Base-by-base conservation (phyloP, 2,888 invertebrate species). In the Rugalucina vietnamica region DNA sequence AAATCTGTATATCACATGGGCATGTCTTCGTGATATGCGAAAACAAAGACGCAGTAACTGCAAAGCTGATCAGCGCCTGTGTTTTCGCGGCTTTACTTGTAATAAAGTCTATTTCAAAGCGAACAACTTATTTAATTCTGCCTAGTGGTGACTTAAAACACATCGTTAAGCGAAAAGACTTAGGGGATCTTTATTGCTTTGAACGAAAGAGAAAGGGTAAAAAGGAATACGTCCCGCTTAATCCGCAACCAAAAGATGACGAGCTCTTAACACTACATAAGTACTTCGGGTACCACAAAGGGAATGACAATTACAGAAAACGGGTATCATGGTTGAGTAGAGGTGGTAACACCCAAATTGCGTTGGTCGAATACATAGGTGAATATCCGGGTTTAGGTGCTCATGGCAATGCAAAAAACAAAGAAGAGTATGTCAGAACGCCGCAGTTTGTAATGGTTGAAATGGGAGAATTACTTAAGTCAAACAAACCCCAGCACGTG, bases 351-450 rank as follows among this genome's bases (percentile, higher is more conserved):
- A 71, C 76, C 50, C 18, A 43, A 18, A 49, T 39, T 8, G 74
- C 69, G 4, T 1, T 82, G 10, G 69, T 79, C 0, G 76, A 83
- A 36, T 83, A 83, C 43, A 34, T 76, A 8, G 76, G 83, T 18
- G 76, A 39, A 36, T 79, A 76, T 32, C 83, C 83, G 18, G 83
- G 76, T n/a, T 69, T 37, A 21, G 37, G 49, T 3, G 36, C 49
- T 5, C 71, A 72, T 57, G 79, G 71, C 1, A 50, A 72, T 49
- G 29, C 57, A 4, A 32, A 24, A 36, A 21, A 76, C 4, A 73
- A 57, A 14, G 3, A 29, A n/a, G 50, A 79, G 27, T 83, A 79
- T 27, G 50, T 76, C 5, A 14, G 82, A 14, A 37, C 34, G 21
- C 75, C 75, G 0, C 54, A 50, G 0, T 57, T 49, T 34, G 82